Conservation (phyloP, 2,888 invertebrate genomes). For the Salpingus planirostris region DNA sequence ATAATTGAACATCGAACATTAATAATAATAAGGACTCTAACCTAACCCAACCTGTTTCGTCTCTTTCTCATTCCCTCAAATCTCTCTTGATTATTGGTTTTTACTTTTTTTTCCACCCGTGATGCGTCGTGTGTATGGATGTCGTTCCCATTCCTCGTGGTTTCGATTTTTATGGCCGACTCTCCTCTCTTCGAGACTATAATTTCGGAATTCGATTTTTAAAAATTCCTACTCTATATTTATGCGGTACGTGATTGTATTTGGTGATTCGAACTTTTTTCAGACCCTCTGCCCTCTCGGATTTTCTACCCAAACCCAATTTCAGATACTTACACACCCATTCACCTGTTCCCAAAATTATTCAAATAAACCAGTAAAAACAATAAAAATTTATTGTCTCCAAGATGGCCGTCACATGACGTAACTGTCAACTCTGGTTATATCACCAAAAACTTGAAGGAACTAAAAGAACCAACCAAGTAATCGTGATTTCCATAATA, state of each 20-base stretch:
- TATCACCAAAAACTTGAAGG: no score
- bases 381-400: no score
- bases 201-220: slow-evolving; percentile 38
- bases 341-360: no score
- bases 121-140: not conserved
- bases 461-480: no score
- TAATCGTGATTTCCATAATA: no score
- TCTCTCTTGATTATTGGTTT: slow-evolving; percentile 26
- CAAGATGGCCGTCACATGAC: no score
- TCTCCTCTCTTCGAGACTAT: slow-evolving; percentile 33
- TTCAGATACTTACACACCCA: no score
- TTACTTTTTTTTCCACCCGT: no score
- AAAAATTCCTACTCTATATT: slow-evolving; percentile 35
- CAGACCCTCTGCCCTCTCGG: not conserved
- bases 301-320: no score
- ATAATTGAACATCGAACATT: slow-evolving; percentile 32
- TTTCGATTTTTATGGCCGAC: slow-evolving; percentile 35
- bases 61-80: slow-evolving; percentile 25
- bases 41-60: slow-evolving; percentile 26
- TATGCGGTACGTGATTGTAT: slow-evolving; percentile 35
- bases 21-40: slow-evolving; percentile 27
- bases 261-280: slow-evolving; percentile 13
- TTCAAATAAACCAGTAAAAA: no score
- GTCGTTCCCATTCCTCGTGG: no score
- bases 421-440: no score